Base-by-base conservation (phyloP, 2,888 invertebrate species). In the Cacoxenus indagator region DNA sequence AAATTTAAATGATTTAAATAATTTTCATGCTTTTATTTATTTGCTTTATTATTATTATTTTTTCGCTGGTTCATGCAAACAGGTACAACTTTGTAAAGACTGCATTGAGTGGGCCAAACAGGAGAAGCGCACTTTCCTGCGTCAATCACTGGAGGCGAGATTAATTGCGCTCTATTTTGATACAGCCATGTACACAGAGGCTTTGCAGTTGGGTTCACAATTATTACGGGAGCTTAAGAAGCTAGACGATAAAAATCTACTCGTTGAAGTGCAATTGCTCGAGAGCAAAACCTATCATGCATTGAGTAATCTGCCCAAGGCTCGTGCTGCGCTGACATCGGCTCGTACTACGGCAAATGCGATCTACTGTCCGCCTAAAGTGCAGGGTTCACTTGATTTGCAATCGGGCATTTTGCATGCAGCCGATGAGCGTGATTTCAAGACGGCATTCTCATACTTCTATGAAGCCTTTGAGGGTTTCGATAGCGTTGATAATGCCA, bases 21-120 rank as follows among this genome's bases (percentile, higher is more conserved):
- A 14, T 24, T 43, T 8, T 31, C 2, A 24, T 27, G 24, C 9
- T 17, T n/a, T n/a, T n/a, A n/a, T n/a, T n/a, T n/a, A n/a, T n/a
- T n/a, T n/a, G n/a, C n/a, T n/a, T n/a, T n/a, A n/a, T n/a, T n/a
- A n/a, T 8, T 4, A 9, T 6, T 11, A 3, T 9, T 22, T 37
- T 0, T 48, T 48, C n/a, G n/a, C n/a, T n/a, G n/a, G n/a, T n/a
- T n/a, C n/a, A n/a, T n/a, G n/a, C n/a, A n/a, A n/a, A 1, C 37
- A 85, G 85, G 95, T 95, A 66, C 94, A 96, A 89, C 89, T 96
- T 72, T 96, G 96, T 88, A 95, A 95, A 90, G 99, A 99, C 90
- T 99, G 98, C 90, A 99, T 99, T 90, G 96, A 98, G 90, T 99
- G 99, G 99, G 98, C 99, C 31, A 97, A 97, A 87, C 95, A 96